These are phyloP conservation scores for Spatula versicolor DNA, from an alignment of 2,797 vertebrate species.

Conservation along the genomic window DNA sequence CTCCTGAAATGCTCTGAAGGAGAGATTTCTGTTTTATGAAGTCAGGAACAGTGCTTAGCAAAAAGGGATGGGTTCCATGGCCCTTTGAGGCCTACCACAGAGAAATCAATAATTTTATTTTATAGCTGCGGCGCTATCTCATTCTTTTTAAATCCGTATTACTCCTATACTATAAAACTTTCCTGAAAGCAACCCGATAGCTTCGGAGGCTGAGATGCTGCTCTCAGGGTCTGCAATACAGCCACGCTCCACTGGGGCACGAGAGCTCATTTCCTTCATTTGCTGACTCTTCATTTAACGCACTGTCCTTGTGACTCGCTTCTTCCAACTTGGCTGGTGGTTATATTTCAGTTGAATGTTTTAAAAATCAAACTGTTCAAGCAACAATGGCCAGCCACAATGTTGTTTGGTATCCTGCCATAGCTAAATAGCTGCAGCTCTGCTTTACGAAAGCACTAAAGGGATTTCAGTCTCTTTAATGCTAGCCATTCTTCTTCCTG, in stretches of 20 bases:
- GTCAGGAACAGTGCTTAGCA: neutral
- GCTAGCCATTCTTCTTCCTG: constrained; percentile 38
- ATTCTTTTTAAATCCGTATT: neutral
- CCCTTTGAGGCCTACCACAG: neutral
- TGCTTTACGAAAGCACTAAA: constrained; percentile 5
- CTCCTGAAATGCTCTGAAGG: neutral
- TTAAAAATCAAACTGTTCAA: constrained; percentile 72
- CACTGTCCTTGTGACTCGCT: neutral
- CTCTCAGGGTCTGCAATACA: neutral
- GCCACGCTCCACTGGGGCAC: neutral
- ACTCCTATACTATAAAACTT: neutral
- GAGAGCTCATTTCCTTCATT: neutral
- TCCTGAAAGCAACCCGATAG: neutral
- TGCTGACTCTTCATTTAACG: constrained; percentile 51
- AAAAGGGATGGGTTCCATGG: neutral
- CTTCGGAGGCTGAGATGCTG: neutral
- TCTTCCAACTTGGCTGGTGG: constrained; percentile 41
- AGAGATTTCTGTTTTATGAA: neutral
- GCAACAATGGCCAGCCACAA: constrained; percentile 67
- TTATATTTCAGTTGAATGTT: constrained; percentile 50
- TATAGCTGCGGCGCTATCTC: neutral
- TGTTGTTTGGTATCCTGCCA: constrained; percentile 61
- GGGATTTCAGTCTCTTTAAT: constrained; percentile 45
- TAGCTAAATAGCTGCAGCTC: constrained; percentile 60
- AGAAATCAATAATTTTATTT: constrained; percentile 3